phyloP scores from a whole-genome alignment of 2,113 vertebrate species.

The Callipepla californica region DNA sequence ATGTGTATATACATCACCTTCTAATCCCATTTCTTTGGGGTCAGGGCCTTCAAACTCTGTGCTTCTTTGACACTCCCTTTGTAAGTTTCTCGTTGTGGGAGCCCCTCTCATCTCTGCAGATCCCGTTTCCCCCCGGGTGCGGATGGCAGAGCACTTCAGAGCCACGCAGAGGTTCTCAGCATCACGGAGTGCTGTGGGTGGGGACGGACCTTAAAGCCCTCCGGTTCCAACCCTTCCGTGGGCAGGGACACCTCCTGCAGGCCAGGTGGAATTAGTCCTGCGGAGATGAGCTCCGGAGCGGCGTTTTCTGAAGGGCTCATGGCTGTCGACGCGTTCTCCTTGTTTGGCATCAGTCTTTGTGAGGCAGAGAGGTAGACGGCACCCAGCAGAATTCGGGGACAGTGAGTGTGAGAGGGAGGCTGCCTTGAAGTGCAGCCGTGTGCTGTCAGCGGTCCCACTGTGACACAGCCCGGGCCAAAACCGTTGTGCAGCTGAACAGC shows the following conservation, averaged over 20 bases:
- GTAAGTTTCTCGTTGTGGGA: background rate
- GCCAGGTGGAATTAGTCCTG: too few species aligned
- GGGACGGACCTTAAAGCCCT: too few species aligned
- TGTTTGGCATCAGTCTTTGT: background rate
- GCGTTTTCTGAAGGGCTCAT: fast-evolving
- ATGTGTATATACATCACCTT: background rate
- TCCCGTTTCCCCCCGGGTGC: too few species aligned
- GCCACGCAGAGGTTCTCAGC: too few species aligned
- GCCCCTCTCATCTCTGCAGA: background rate
- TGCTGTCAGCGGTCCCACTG: background rate
- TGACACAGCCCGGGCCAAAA: background rate
- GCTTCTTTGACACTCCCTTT: background rate
- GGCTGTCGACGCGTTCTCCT: background rate
- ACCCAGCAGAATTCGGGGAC: background rate
- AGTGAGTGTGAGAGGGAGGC: background rate
- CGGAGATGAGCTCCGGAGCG: background rate
- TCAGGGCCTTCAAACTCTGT: background rate
- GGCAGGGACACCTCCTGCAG: too few species aligned
- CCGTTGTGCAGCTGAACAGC: too few species aligned
- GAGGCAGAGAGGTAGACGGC: background rate
- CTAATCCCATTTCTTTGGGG: background rate
- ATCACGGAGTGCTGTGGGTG: too few species aligned
- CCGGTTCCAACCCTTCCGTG: too few species aligned
- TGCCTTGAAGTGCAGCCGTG: fast-evolving
- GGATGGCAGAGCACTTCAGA: background rate